phyloP scores from a whole-genome alignment of 1,140 invertebrate genomes.

The Ips typographus region DNA sequence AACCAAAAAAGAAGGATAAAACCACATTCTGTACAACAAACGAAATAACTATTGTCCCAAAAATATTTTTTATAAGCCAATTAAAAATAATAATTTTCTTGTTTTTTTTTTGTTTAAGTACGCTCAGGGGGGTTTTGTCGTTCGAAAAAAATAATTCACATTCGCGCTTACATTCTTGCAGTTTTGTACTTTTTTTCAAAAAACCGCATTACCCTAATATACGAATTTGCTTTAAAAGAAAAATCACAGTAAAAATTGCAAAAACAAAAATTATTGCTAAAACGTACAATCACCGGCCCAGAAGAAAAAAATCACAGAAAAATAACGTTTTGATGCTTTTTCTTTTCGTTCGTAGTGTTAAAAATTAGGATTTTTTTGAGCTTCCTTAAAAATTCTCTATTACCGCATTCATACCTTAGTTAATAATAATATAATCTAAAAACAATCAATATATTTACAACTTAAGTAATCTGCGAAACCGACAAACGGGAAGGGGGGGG shows the following conservation, averaged over 20 bases:
- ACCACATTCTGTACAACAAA: conserved; percentile 39
- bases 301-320: conserved; percentile 37
- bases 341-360: conserved; percentile 10
- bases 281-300: conserved; percentile 32
- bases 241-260: conserved; percentile 33
- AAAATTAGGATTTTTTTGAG: conserved; percentile 9
- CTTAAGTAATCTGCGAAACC: conserved; percentile 26
- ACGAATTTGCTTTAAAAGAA: neutral
- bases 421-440: conserved; percentile 38
- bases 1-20: conserved; percentile 36
- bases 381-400: conserved; percentile 34
- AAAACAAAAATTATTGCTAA: conserved; percentile 34
- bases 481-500: conserved; percentile 5
- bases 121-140: conserved; percentile 22
- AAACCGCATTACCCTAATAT: neutral
- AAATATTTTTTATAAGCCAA: conserved; percentile 20
- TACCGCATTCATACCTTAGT: conserved; percentile 37
- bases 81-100: neutral
- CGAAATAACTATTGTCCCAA: conserved; percentile 17
- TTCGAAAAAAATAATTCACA: conserved; percentile 34
- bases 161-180: conserved; percentile 25
- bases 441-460: conserved; percentile 40
- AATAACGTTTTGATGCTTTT: conserved; percentile 28
- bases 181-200: conserved; percentile 37
- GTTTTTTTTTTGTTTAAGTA: conserved; percentile 27